Evolutionary conservation across 23 tunicate genomes (phyloP).

Genomic region (Trididemnum clinides): DNA sequence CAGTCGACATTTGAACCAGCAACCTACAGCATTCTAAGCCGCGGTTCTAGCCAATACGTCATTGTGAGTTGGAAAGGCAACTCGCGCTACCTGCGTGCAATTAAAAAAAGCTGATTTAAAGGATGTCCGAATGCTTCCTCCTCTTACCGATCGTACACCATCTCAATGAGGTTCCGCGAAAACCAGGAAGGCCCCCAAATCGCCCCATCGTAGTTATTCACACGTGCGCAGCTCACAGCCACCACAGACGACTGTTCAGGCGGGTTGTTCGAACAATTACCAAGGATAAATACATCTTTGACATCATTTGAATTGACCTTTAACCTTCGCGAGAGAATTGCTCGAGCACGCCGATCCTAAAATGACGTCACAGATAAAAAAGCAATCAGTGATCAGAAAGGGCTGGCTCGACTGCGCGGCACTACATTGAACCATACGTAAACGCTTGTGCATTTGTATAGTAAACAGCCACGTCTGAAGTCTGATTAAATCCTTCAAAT

Average conservation of each 20-base stretch:
- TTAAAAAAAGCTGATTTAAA: no score
- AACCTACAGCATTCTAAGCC: no score
- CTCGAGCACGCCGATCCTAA: slow-evolving; percentile 79
- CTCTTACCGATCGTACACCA: slow-evolving; percentile 85
- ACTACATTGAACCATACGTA: not conserved
- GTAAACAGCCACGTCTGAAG: no score
- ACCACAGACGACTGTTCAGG: slow-evolving; percentile 13
- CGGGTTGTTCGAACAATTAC: slow-evolving; percentile 75
- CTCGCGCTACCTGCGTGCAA: no score
- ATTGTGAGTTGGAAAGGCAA: no score
- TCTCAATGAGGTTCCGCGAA: slow-evolving; percentile 60
- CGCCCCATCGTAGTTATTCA: slow-evolving; percentile 79
- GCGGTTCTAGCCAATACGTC: no score
- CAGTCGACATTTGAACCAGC: no score
- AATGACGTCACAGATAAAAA: not conserved
- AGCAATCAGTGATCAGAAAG: no score
- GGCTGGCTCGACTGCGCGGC: not conserved
- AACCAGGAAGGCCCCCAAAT: slow-evolving; percentile 85
- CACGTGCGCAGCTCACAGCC: slow-evolving; percentile 18
- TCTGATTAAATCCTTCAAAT: no score
- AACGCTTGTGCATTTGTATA: no score
- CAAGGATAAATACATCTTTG: slow-evolving; percentile 67
- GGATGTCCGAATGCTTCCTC: no score
- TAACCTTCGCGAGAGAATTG: slow-evolving; percentile 61
- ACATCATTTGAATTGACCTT: slow-evolving; percentile 67